Evolutionary conservation across 2,797 vertebrate species (phyloP).

Genomic region (Peromyscus aztecus): DNA sequence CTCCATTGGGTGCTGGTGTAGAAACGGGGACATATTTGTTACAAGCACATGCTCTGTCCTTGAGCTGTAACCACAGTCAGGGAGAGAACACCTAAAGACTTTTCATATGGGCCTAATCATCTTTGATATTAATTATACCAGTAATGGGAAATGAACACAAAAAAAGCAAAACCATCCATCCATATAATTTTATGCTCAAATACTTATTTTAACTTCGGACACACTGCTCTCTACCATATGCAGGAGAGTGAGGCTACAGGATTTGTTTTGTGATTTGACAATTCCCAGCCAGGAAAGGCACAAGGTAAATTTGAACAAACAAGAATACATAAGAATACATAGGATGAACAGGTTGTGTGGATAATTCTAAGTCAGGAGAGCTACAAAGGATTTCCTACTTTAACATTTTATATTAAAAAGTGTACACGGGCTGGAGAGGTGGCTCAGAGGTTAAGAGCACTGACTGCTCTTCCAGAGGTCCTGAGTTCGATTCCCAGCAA

Average conservation of each 20-base stretch:
- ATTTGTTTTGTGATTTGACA: slow-evolving; percentile 44
- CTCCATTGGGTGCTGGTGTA: not conserved
- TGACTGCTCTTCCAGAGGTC: too few relatives aligned
- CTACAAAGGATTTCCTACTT: slow-evolving; percentile 27
- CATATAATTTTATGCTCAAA: slow-evolving; percentile 43
- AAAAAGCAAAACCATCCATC: slow-evolving; percentile 56
- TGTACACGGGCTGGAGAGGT: not conserved
- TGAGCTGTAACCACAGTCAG: not conserved
- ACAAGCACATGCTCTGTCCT: not conserved
- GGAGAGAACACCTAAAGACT: slow-evolving; percentile 31
- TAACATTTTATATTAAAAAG: slow-evolving; percentile 22
- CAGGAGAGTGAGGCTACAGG: not conserved
- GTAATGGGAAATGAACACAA: slow-evolving; percentile 57
- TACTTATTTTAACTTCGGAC: slow-evolving; percentile 65
- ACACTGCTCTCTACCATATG: slow-evolving; percentile 16
- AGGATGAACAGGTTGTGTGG: not conserved
- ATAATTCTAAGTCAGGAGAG: slow-evolving; percentile 47
- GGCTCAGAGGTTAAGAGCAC: too few relatives aligned
- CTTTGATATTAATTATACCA: slow-evolving; percentile 11
- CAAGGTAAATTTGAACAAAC: slow-evolving; percentile 56
- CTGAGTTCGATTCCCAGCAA: too few relatives aligned
- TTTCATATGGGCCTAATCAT: slow-evolving; percentile 14
- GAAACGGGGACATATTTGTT: not conserved
- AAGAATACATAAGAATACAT: slow-evolving; percentile 9
- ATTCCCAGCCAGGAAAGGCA: slow-evolving; percentile 26